A percentile compares a stretch with the other conserved stretches of the same genome.
Evolutionary conservation across 1,140 invertebrate genomes (phyloP).

Genomic region (Hycleus phaleratus): DNA sequence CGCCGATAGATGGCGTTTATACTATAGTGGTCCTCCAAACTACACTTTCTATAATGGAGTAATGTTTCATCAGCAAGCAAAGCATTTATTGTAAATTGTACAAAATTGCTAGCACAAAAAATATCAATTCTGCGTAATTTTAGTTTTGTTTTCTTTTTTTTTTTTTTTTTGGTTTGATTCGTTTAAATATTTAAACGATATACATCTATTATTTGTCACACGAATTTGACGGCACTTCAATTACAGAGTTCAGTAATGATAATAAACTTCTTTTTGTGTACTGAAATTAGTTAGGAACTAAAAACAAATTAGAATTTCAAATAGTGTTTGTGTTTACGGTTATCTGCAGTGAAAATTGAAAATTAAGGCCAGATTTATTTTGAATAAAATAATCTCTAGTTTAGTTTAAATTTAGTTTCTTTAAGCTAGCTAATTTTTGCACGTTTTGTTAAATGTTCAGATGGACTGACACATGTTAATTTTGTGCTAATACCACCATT

Average conservation of each 20-base stretch:
- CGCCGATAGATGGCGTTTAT: no score
- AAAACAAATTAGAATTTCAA: background rate
- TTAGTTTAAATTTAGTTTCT: slow-evolving; percentile 4
- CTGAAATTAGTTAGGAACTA: background rate
- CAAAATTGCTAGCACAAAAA: no score
- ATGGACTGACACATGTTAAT: slow-evolving; percentile 35
- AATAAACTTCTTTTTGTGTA: background rate
- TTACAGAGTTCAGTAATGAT: background rate
- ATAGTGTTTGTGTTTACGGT: background rate
- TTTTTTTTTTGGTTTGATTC: no score
- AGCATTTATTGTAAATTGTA: no score
- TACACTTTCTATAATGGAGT: no score
- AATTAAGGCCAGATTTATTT: background rate
- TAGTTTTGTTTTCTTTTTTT: no score
- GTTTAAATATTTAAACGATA: background rate
- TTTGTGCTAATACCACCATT: slow-evolving; percentile 30
- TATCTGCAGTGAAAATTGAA: background rate
- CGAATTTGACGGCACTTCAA: background rate
- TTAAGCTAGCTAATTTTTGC: slow-evolving; percentile 40
- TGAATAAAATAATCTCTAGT: no score
- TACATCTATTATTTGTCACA: background rate
- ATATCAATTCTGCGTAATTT: no score
- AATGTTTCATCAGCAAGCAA: no score
- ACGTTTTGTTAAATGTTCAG: slow-evolving; percentile 33
- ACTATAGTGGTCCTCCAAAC: no score